Base-by-base conservation (phyloP, 2,113 vertebrate species). In the Nothobranchius kuhntae region DNA sequence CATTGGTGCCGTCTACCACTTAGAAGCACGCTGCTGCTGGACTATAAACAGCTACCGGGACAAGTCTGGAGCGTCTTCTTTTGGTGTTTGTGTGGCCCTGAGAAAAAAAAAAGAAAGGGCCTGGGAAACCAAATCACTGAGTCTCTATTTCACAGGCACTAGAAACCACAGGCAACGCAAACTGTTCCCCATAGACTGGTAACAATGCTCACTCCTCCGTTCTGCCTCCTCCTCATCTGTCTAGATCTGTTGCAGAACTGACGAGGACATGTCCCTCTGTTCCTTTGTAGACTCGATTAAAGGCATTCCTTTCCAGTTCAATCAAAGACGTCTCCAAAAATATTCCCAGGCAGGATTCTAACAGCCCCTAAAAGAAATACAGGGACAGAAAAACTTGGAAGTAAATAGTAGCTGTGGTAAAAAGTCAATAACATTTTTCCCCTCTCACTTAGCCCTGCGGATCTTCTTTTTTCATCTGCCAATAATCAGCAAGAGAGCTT, bases 401-500 rank as follows among this genome's bases (percentile, higher is more conserved):
- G 87, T 87, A 91, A 90, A 92, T 85, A 91, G 87, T 86, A 86
- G 74, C 87, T 91, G 86, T 61, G 84, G 87, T 87, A 81, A 90
- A 86, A 87, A 90, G 89, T 90, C 88, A 89, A 91, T 89, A 82
- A 80, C 88, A 87, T 77, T 72, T 75, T 84, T 81, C 71, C 74
- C 58, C 62, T 68, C 59, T 69, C 52, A 58, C 84, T 81, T 76
- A 77, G 84, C 83, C 87, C 75, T 75, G 65, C 67, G 68, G 89
- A 85, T 89, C 86, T 84, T 78, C 86, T 90, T 88, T 91, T 83
- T 90, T 93, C 89, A 76, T 80, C 65, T 87, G 91, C 91, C 91
- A 92, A 86, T 85, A 87, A 86, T 84, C 82, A 85, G 83, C 74
- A 55, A 80, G 81, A 77, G 81, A 79, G 66, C 47, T 65, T 67